phyloP scores from a whole-genome alignment of 2,888 invertebrate genomes.

The Rotaria sp. region DNA sequence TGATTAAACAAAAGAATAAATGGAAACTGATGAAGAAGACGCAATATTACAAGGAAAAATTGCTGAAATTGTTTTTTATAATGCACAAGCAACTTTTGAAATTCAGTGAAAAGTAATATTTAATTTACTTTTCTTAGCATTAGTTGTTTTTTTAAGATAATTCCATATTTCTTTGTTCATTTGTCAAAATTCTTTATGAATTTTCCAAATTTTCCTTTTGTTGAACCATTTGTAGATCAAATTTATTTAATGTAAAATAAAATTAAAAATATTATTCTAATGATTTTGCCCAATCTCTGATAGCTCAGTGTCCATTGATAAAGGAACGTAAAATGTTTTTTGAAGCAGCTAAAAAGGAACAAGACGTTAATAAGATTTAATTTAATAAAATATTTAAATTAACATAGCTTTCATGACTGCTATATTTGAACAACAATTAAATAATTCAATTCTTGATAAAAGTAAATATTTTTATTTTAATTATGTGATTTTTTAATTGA shows the following conservation, averaged over 20 bases:
- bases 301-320: constrained; percentile 34
- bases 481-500: neutral
- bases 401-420: constrained; percentile 32
- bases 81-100: constrained; percentile 48
- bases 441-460: neutral
- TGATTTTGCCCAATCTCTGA: constrained; percentile 25
- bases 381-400: neutral
- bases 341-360: constrained; percentile 33
- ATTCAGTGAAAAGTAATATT: constrained; percentile 43
- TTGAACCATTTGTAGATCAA: neutral
- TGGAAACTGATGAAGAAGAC: constrained; percentile 44
- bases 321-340: constrained; percentile 34
- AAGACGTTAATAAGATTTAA: constrained; percentile 19
- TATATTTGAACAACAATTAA: constrained; percentile 17
- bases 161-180: neutral
- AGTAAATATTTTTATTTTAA: neutral
- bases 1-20: constrained; percentile 27
- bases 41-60: constrained; percentile 48
- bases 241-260: neutral
- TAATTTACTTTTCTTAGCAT: neutral
- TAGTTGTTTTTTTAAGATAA: neutral
- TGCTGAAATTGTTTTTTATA: constrained; percentile 49
- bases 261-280: neutral
- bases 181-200: neutral
- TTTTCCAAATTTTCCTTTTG: neutral